Evolutionary conservation across 2,797 vertebrate genomes (phyloP).

Genomic region (Iguana delicatissima): DNA sequence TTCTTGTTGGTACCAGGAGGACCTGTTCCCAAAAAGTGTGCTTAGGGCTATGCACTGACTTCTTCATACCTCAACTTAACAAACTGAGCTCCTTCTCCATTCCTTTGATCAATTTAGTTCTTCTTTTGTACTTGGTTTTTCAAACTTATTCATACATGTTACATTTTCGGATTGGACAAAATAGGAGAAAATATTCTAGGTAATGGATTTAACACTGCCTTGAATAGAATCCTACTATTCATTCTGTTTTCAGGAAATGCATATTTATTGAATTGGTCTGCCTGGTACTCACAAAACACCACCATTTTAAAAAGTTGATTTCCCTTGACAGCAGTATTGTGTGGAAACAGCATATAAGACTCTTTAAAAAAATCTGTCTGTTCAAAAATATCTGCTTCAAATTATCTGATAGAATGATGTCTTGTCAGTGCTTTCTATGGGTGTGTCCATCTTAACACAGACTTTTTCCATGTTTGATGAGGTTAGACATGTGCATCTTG

Average conservation of each 20-base stretch:
- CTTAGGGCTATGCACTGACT: background rate
- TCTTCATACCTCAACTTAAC: background rate
- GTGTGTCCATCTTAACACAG: background rate
- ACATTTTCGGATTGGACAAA: background rate
- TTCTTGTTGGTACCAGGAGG: background rate
- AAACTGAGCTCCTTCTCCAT: background rate
- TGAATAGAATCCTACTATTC: background rate
- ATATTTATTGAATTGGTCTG: background rate
- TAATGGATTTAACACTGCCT: background rate
- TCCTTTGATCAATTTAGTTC: background rate
- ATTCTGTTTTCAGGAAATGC: background rate
- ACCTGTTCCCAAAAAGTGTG: background rate
- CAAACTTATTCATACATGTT: background rate
- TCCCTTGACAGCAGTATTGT: background rate
- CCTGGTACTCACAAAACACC: background rate
- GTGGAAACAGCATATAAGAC: background rate
- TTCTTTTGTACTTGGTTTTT: background rate
- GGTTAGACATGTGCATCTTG: background rate
- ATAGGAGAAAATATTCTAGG: background rate
- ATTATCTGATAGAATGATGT: slow-evolving; percentile 4
- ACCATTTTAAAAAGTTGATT: slow-evolving; percentile 15
- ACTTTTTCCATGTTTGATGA: slow-evolving; percentile 8
- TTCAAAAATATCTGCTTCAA: background rate
- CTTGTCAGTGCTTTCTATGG: background rate
- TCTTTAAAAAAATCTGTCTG: background rate